Evolutionary conservation across 2,888 invertebrate genomes (phyloP).

Genomic region (Petrophora chlorosata): DNA sequence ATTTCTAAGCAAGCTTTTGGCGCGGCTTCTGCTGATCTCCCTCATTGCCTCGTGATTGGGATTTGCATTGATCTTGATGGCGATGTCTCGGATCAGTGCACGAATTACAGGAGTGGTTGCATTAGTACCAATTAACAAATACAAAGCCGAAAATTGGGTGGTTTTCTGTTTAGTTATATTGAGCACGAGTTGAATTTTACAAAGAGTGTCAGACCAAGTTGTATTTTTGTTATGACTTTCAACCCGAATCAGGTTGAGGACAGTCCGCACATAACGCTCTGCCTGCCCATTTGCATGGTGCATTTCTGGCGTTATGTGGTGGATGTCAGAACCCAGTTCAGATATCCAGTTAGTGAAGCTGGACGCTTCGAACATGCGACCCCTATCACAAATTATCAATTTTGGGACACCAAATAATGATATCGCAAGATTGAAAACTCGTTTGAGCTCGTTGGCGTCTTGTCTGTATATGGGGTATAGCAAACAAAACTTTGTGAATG

Average conservation of each 20-base stretch:
- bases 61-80: neutral
- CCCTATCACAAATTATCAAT: slow-evolving; percentile 33
- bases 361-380: slow-evolving; percentile 36
- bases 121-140: neutral
- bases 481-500: slow-evolving; percentile 37
- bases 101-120: neutral
- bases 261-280: slow-evolving; percentile 24
- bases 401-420: slow-evolving; percentile 35
- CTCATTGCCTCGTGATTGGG: neutral
- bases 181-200: neutral
- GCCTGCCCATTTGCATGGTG: slow-evolving; percentile 32
- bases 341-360: slow-evolving; percentile 22
- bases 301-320: slow-evolving; percentile 40
- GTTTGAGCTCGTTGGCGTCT: slow-evolving; percentile 34
- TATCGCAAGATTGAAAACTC: slow-evolving; percentile 10
- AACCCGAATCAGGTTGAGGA: slow-evolving; percentile 30
- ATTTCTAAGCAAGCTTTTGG: neutral
- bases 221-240: neutral
- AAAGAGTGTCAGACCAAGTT: neutral
- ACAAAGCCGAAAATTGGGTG: neutral
- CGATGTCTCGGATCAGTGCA: neutral
- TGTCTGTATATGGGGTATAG: slow-evolving; percentile 34
- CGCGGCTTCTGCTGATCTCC: neutral
- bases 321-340: slow-evolving; percentile 26
- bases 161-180: neutral